Evolutionary conservation across 2,113 vertebrate genomes (phyloP).

Genomic region (Phoxinus phoxinus): DNA sequence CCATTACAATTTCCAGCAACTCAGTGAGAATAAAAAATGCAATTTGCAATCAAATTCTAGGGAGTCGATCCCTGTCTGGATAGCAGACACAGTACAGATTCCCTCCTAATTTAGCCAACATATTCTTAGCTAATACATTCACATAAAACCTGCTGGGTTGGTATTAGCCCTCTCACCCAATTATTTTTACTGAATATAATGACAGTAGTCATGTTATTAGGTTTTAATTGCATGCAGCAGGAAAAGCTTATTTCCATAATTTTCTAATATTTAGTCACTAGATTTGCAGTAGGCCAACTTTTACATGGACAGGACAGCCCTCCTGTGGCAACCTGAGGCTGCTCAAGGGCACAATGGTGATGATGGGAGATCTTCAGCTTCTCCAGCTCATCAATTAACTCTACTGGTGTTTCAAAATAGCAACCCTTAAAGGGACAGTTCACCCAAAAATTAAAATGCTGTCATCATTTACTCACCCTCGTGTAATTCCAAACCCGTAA

Average conservation of each 20-base stretch:
- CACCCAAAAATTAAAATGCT: too few relatives aligned
- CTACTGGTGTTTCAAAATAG: background rate
- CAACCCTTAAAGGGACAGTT: background rate
- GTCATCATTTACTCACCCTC: too few relatives aligned
- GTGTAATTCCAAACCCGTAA: too few relatives aligned
- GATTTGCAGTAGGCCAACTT: background rate
- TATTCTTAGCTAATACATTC: constrained; percentile 39
- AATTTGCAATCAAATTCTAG: constrained; percentile 15
- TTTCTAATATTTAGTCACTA: background rate
- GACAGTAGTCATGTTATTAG: background rate
- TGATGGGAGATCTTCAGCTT: background rate
- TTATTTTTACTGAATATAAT: constrained; percentile 23
- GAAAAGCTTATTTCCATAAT: background rate
- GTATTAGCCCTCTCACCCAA: constrained; percentile 28
- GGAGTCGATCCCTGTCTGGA: constrained; percentile 5
- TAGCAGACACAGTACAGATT: constrained; percentile 22
- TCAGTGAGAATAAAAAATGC: constrained; percentile 17
- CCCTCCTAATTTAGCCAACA: constrained; percentile 19
- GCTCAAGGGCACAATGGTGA: background rate
- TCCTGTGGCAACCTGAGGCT: background rate
- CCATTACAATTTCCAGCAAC: constrained; percentile 25
- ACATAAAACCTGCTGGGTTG: constrained; percentile 26
- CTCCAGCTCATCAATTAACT: background rate
- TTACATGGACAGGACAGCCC: background rate
- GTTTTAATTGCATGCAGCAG: constrained; percentile 5